A percentile compares a stretch with the other conserved stretches of the same genome.
phyloP scores from a whole-genome alignment of 2,797 vertebrate species.

The Rhinichthys osculus region DNA sequence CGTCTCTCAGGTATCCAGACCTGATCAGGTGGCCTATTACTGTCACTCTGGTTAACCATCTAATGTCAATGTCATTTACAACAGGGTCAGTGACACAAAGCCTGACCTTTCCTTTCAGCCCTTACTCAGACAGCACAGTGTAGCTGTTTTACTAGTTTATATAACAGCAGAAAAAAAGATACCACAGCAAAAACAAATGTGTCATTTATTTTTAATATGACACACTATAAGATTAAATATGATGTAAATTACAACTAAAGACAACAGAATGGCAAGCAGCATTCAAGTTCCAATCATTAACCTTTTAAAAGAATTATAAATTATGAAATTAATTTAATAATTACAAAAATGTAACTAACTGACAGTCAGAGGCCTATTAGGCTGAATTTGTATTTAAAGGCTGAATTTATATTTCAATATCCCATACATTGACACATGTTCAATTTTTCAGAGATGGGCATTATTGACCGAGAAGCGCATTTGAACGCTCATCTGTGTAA shows the following conservation, averaged over 20 bases:
- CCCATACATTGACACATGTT: not conserved
- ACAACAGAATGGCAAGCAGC: not conserved
- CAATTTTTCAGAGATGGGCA: not conserved
- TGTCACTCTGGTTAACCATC: conserved; percentile 62
- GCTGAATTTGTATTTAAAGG: not conserved
- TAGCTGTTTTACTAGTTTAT: not conserved
- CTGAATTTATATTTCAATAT: not conserved
- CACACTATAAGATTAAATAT: not conserved
- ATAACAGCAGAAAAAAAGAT: not conserved
- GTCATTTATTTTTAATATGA: not conserved
- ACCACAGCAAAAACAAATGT: not conserved
- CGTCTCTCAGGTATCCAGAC: conserved; percentile 78
- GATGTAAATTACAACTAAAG: not conserved
- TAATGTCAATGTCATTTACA: conserved; percentile 70
- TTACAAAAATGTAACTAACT: too few relatives aligned
- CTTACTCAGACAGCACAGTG: not conserved
- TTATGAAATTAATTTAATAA: not conserved
- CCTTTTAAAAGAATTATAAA: not conserved
- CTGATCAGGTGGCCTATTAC: conserved; percentile 73
- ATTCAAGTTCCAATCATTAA: not conserved
- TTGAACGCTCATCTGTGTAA: not conserved
- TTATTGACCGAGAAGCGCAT: not conserved
- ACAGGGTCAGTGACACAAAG: conserved; percentile 42
- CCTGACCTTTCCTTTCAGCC: conserved; percentile 29
- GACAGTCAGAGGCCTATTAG: not conserved